Base-by-base conservation (phyloP, 2,888 invertebrate genomes). In the Torymus auratus region DNA sequence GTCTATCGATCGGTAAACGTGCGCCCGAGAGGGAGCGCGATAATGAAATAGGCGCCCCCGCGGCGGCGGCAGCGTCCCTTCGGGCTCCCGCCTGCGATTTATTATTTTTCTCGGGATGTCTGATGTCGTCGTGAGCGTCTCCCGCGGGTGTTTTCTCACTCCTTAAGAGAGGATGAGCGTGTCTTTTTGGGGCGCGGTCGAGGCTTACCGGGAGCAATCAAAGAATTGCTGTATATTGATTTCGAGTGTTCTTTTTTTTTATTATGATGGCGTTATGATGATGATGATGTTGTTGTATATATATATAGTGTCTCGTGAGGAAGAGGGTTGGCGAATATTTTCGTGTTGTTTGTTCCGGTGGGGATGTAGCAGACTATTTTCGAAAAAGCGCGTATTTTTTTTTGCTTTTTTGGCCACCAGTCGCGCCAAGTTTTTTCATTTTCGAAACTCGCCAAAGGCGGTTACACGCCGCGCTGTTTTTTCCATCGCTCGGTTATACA, bases 211-310 rank as follows among this genome's bases (percentile, higher is more conserved):
- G 23, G 17, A 58, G 15, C 53, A 72, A 78, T 78, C 71, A 28
- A 17, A 67, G 52, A 53, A 72, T 73, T 50, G 20, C 23, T 20
- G 62, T 52, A 50, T 73, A 79, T 79, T 64, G 74, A 74, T 79
- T 74, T 64, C 14, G 64, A 65, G 55, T 28, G 28, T 4, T 28
- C 3, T 58, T 53, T 20, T 58, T 17, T 17, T 53, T 1, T 3
- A 11, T 15, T 61, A 5, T 2, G 5, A 14, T 61, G 52, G 62
- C n/a, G 68, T 28, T 28, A 28, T 28, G 28, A 28, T 28, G 28
- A 28, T 28, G 28, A 28, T 28, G 3, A 28, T 28, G 3, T 5
- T 28, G 28, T 3, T 28, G 3, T 28, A n/a, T n/a, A n/a, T n/a
- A n/a, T 28, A 4, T 28, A 28, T 2, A 28, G 28, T 28, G 3